Conservation (phyloP, 2,113 vertebrate genomes). For the Tor tambroides region DNA sequence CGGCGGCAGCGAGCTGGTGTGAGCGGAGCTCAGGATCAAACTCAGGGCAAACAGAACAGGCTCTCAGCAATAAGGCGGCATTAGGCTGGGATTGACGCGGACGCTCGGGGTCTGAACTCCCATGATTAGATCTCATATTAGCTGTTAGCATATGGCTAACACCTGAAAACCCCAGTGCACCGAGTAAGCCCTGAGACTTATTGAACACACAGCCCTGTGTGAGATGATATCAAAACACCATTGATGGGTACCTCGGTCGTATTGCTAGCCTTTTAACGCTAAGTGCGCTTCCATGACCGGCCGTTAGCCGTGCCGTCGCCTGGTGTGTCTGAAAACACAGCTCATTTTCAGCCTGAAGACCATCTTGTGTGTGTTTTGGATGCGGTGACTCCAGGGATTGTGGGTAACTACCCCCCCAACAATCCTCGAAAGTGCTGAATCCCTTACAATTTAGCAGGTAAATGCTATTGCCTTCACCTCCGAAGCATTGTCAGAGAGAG, state of each 20-base stretch:
- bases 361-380: neutral
- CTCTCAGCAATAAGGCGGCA: conserved; percentile 61
- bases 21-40: conserved; percentile 54
- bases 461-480: conserved; percentile 67
- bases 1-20: conserved; percentile 18
- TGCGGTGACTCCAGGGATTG: neutral
- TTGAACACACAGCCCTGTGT: conserved; percentile 53
- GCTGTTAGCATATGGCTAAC: conserved; percentile 53
- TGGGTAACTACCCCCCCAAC: conserved; percentile 24
- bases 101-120: conserved; percentile 47
- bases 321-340: neutral
- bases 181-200: conserved; percentile 50
- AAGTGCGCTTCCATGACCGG: neutral
- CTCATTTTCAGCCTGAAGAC: neutral
- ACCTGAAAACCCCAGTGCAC: conserved; percentile 49
- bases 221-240: conserved; percentile 23
- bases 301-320: neutral
- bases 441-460: conserved; percentile 69
- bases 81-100: conserved; percentile 59
- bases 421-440: conserved; percentile 70
- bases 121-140: conserved; percentile 64
- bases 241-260: neutral
- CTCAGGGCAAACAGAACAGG: conserved; percentile 59
- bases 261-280: neutral
- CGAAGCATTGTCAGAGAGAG: conserved; percentile 62